Percentiles rank a stretch among this genome's conserved stretches.
Evolutionary conservation across 2,113 vertebrate species (phyloP).

Genomic region (Scortum barcoo): DNA sequence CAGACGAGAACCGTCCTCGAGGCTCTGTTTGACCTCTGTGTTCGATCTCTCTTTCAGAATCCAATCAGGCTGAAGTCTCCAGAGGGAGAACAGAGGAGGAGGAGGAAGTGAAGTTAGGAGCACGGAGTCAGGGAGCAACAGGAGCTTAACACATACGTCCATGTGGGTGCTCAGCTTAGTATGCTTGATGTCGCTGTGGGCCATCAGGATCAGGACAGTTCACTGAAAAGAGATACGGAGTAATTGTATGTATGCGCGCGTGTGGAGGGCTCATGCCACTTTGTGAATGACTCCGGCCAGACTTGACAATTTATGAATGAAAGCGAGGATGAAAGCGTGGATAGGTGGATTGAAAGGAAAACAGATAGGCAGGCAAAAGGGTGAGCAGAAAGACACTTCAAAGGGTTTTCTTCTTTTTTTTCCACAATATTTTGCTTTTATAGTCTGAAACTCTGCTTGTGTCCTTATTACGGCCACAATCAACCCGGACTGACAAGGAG

Average conservation of each 20-base stretch:
- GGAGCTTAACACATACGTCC: conserved; percentile 54
- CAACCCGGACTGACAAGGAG: conserved; percentile 1
- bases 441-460: background rate
- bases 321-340: background rate
- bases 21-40: conserved; percentile 79
- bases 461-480: background rate
- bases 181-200: conserved; percentile 25
- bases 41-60: conserved; percentile 82
- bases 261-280: conserved; percentile 9
- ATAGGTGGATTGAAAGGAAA: conserved; percentile 10
- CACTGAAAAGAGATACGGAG: conserved; percentile 34
- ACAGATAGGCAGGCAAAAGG: background rate
- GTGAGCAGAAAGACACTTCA: conserved; percentile 18
- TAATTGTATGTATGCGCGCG: conserved; percentile 6
- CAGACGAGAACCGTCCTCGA: conserved; percentile 63
- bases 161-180: conserved; percentile 21
- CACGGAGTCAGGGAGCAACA: conserved; percentile 63
- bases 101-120: conserved; percentile 48
- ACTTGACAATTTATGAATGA: conserved; percentile 45
- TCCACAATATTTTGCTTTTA: background rate
- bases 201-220: conserved; percentile 42
- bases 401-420: conserved; percentile 14
- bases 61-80: conserved; percentile 78
- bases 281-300: conserved; percentile 27
- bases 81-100: conserved; percentile 59